Evolutionary conservation across 2,797 vertebrate genomes (phyloP).

Genomic region (Gouania willdenowi): DNA sequence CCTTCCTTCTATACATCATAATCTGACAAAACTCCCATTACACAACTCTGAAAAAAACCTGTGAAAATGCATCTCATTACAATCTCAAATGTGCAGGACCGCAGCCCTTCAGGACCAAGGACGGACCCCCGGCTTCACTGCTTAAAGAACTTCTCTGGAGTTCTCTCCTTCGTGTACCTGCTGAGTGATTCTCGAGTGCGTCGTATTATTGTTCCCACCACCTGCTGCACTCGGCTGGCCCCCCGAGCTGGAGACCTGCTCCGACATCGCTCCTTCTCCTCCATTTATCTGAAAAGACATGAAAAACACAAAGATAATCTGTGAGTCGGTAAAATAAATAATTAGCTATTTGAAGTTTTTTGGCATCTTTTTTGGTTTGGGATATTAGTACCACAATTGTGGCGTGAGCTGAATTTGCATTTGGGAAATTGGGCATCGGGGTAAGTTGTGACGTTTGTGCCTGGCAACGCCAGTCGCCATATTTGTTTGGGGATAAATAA

Average conservation of each 20-base stretch:
- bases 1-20: too few species aligned
- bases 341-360: conserved; percentile 6
- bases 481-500: too few species aligned
- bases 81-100: too few species aligned
- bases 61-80: too few species aligned
- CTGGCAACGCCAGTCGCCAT: too few species aligned
- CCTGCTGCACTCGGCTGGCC: conserved; percentile 90
- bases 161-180: conserved; percentile 70
- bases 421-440: too few species aligned
- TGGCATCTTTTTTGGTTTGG: conserved; percentile 1
- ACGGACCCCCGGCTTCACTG: too few species aligned
- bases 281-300: conserved; percentile 75
- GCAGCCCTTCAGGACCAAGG: too few species aligned
- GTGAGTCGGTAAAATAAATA: not conserved
- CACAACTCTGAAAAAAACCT: too few species aligned
- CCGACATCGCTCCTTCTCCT: conserved; percentile 83
- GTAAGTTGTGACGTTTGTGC: too few species aligned
- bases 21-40: too few species aligned
- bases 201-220: conserved; percentile 94
- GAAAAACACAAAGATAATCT: not conserved
- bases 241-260: conserved; percentile 85
- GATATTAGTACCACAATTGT: conserved; percentile 2
- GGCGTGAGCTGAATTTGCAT: conserved; percentile 25
- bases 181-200: conserved; percentile 86
- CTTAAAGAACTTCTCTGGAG: too few species aligned